Evolutionary conservation across 2,888 invertebrate species (phyloP).

Genomic region (Calliopum simillimum): DNA sequence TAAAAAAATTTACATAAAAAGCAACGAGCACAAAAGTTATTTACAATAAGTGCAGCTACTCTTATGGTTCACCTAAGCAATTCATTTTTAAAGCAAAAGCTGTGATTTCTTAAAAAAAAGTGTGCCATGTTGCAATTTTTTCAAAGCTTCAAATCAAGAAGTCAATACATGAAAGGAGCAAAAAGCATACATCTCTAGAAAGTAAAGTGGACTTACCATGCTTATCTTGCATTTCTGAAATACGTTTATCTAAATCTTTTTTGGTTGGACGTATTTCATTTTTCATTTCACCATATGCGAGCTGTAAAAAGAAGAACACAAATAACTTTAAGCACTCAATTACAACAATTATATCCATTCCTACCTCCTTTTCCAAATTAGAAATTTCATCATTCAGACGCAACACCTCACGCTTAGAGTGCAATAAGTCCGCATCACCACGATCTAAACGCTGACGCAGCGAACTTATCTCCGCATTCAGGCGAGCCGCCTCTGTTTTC

Average conservation of each 20-base stretch:
- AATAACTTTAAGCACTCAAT: not conserved
- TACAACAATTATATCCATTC: not conserved
- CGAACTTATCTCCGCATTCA: conserved; percentile 81
- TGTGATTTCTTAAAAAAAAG: too few relatives aligned
- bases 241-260: conserved; percentile 79
- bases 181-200: too few relatives aligned
- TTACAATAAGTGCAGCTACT: too few relatives aligned
- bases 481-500: conserved; percentile 79
- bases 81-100: too few relatives aligned
- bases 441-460: conserved; percentile 79
- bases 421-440: conserved; percentile 83
- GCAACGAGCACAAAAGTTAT: too few relatives aligned
- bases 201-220: conserved; percentile 75
- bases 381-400: conserved; percentile 83
- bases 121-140: too few relatives aligned
- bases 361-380: conserved; percentile 84
- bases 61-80: too few relatives aligned
- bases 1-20: too few relatives aligned
- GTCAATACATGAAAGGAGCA: too few relatives aligned
- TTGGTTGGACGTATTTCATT: conserved; percentile 73
- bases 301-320: conserved; percentile 59
- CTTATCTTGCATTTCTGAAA: conserved; percentile 84
- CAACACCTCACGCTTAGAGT: conserved; percentile 83
- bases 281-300: conserved; percentile 73
- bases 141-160: too few relatives aligned